Conservation (phyloP, 2,113 vertebrate species). For the Pitta sordida region DNA sequence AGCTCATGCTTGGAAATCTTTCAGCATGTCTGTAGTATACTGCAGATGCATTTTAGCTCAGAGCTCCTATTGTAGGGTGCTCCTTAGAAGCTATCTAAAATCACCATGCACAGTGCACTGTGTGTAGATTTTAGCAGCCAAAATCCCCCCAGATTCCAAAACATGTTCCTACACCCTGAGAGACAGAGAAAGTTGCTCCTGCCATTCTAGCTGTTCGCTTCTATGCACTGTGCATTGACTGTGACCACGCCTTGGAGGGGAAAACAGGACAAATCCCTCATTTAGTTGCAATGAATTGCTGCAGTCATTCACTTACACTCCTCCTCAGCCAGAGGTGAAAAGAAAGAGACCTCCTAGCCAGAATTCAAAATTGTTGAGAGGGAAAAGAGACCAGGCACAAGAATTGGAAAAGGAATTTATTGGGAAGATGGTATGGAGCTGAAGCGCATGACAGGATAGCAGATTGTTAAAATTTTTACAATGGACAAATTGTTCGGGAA, state of each 20-base stretch:
- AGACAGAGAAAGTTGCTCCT: neutral
- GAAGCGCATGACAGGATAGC: neutral
- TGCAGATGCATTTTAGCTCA: neutral
- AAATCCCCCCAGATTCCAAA: neutral
- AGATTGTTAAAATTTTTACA: neutral
- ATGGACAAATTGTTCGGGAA: neutral
- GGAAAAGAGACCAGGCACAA: neutral
- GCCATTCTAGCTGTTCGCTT: neutral
- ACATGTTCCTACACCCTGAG: neutral
- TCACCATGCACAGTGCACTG: neutral
- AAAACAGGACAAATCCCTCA: neutral
- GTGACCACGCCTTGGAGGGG: neutral
- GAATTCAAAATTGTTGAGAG: neutral
- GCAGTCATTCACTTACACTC: neutral
- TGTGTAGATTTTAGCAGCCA: neutral
- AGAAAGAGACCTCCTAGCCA: neutral
- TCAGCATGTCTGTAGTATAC: neutral
- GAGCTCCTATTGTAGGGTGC: neutral
- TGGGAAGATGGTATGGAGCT: neutral
- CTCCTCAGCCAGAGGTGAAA: neutral
- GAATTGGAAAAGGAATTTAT: neutral
- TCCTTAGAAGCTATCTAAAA: neutral
- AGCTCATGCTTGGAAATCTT: neutral
- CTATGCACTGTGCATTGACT: neutral
- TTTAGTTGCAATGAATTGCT: neutral